Conservation (phyloP, 1,140 invertebrate species). For the Trachelipus rathkii region DNA sequence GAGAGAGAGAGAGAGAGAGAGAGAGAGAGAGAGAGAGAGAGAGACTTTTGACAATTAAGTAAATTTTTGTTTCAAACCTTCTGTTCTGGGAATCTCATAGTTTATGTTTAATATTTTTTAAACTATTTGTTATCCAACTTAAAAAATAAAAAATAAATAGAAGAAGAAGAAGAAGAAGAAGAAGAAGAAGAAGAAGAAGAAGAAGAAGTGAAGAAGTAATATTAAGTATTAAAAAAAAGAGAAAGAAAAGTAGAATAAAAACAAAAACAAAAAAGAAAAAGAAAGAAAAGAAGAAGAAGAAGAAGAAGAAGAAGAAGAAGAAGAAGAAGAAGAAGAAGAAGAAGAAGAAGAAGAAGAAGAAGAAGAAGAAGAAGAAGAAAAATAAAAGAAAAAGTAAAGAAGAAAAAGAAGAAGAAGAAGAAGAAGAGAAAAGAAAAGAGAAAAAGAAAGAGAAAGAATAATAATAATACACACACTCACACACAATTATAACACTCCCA, state of each 20-base stretch:
- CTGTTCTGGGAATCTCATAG: no score
- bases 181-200: neutral
- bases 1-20: neutral
- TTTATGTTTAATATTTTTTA: no score
- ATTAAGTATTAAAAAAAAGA: neutral
- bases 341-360: constrained; percentile 17
- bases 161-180: neutral
- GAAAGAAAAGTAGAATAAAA: neutral
- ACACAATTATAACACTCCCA: no score
- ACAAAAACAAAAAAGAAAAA: no score
- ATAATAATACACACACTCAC: no score
- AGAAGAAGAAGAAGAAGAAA: constrained; percentile 5
- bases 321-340: neutral
- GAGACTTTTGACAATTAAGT: no score
- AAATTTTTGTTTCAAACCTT: no score
- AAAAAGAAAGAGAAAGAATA: neutral
- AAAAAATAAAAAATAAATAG: neutral
- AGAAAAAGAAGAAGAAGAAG: neutral
- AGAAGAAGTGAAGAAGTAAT: neutral
- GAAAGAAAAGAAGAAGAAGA: neutral
- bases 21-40: neutral
- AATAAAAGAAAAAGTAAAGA: constrained; percentile 7
- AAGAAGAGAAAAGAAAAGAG: neutral
- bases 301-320: constrained; percentile 11
- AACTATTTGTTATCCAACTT: no score